Evolutionary conservation across 1,140 invertebrate genomes (phyloP), one percentile per base, ranked within the genome.

Genomic region (Heliconius hewitsoni): DNA sequence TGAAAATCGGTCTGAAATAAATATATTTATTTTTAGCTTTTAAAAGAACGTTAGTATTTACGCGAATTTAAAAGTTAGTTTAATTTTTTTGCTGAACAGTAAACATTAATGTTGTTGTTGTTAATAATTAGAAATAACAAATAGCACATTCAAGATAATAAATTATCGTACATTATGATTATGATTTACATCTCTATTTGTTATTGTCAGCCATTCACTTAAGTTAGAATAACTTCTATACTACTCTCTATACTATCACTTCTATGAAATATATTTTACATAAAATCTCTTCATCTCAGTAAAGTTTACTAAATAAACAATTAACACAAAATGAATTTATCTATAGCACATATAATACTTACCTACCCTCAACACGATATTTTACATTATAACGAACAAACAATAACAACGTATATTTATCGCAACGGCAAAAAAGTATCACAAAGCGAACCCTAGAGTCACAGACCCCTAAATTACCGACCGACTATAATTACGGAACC

Each of bases 391-490:
- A 75, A 66, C 60, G 66, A 84, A 70, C 73, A 80, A 79, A 80
- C 71, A 83, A 86, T 70, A 84, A 78, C 74, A 83, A 76, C 79
- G 73, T 80, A 75, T 78, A 83, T 80, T 82, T 86, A 86, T 87
- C 82, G 82, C 77, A 81, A 77, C 78, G 83, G 81, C 83, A 84
- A 87, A 85, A 87, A 86, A 86, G 83, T 78, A 84, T 82, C 79
- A 85, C 83, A 88, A 84, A 85, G 82, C 83, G 82, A 77, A 83
- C 85, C 84, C 84, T 85, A 85, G 75, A 83, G 84, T 83, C 85
- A 81, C 85, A 83, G 79, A 92, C 89, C 90, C 89, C 87, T 81
- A 92, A 88, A 90, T 92, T 91, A 91, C 87, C 83, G 77, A 81
- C 83, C 85, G 82, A 80, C 88, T 88, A 88, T 90, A 91, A 91